A percentile compares a stretch with the other conserved stretches of the same genome.
Evolutionary conservation across 2,113 vertebrate species (phyloP).

Genomic region (Bathybates hornii): DNA sequence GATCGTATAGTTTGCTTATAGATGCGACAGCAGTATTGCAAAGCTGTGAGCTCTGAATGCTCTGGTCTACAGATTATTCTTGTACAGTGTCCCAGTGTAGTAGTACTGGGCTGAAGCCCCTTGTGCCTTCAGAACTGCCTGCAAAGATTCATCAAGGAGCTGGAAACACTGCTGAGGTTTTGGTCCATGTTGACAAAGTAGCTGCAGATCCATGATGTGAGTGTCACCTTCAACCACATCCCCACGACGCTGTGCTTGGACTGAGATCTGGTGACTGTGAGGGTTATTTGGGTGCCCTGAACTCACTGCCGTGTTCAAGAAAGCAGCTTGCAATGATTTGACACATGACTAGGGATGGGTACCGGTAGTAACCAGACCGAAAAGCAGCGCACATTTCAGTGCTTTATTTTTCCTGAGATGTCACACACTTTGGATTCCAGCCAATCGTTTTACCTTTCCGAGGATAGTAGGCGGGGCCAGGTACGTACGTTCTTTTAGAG

Average conservation of each 20-base stretch:
- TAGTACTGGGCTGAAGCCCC: neutral
- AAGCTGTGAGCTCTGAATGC: neutral
- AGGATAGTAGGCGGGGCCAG: no score
- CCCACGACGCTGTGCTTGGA: neutral
- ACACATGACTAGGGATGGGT: neutral
- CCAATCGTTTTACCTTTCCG: no score
- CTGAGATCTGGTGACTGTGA: neutral
- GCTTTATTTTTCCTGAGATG: no score
- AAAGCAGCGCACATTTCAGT: no score
- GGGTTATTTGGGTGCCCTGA: neutral
- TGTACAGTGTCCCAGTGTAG: fast-evolving
- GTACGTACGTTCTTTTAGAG: no score
- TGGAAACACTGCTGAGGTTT: neutral
- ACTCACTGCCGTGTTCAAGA: neutral
- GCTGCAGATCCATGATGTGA: neutral
- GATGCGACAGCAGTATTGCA: neutral
- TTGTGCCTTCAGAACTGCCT: neutral
- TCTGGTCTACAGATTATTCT: neutral
- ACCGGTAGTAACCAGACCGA: no score
- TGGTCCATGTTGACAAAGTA: neutral
- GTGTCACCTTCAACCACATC: neutral
- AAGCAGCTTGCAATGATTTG: neutral
- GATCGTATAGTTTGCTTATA: neutral
- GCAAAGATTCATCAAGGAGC: neutral
- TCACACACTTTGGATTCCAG: no score